Percentiles rank a stretch among this genome's conserved stretches.
Evolutionary conservation across 2,113 vertebrate species (phyloP).

Genomic region (Cyprinus carpio): DNA sequence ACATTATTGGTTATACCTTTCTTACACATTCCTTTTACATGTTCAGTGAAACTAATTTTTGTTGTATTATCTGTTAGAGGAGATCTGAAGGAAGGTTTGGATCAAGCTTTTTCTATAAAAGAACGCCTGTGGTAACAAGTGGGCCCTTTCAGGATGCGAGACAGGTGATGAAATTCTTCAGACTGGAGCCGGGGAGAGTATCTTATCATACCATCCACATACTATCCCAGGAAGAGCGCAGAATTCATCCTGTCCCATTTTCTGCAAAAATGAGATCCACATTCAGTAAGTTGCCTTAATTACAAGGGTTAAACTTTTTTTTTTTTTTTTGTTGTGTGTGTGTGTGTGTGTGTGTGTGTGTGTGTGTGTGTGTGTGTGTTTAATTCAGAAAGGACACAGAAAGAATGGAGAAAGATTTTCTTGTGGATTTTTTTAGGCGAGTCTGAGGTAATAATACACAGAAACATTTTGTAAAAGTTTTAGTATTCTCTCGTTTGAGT

Average conservation of each 20-base stretch:
- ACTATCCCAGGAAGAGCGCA: conserved; percentile 17
- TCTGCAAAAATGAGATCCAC: conserved; percentile 54
- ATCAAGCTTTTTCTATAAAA: conserved; percentile 35
- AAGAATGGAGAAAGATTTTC: conserved; percentile 26
- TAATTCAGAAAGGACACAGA: conserved; percentile 42
- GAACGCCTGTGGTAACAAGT: conserved; percentile 15
- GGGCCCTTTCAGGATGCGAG: conserved; percentile 24
- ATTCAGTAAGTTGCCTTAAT: no score
- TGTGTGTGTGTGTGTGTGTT: no score
- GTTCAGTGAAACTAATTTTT: not conserved
- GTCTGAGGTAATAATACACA: conserved; percentile 13
- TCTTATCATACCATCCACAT: conserved; percentile 56
- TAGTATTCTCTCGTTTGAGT: not conserved
- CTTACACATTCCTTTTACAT: not conserved
- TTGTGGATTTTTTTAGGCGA: not conserved
- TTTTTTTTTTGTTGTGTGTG: no score
- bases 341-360: no score
- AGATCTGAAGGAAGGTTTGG: conserved; percentile 17
- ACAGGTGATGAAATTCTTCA: conserved; percentile 49
- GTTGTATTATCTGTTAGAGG: conserved; percentile 25
- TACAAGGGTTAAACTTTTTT: no score
- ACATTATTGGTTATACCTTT: not conserved
- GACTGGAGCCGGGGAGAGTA: conserved; percentile 56
- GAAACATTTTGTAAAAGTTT: not conserved
- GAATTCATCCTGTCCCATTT: conserved; percentile 54